Percentiles rank a stretch among this genome's conserved stretches.
Conservation (phyloP, 1,140 invertebrate genomes). For the Ceratina australensis region DNA sequence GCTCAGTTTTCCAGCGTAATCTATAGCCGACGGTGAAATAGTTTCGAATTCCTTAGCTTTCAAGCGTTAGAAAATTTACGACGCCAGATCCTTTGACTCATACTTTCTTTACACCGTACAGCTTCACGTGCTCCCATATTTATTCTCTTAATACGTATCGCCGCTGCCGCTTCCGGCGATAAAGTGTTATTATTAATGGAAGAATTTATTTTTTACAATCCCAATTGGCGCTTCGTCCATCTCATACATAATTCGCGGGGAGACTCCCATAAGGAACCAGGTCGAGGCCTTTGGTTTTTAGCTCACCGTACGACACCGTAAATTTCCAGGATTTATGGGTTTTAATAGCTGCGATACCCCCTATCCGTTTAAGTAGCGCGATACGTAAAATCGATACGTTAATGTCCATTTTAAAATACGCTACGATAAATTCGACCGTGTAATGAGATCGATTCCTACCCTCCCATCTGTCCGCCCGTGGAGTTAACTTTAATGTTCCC, state of each 20-base stretch:
- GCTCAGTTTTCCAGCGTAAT: constrained; percentile 66
- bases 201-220: no score
- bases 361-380: constrained; percentile 20
- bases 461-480: not conserved
- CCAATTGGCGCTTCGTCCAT: not conserved
- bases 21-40: constrained; percentile 72
- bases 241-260: constrained; percentile 19
- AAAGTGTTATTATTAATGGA: no score
- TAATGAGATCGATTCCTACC: not conserved
- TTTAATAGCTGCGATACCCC: constrained; percentile 24
- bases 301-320: constrained; percentile 3
- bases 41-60: constrained; percentile 70
- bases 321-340: constrained; percentile 25
- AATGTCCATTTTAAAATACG: constrained; percentile 14
- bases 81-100: constrained; percentile 60
- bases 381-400: constrained; percentile 27
- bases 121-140: constrained; percentile 4
- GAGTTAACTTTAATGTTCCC: not conserved
- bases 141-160: no score
- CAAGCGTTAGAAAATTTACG: constrained; percentile 63
- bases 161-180: no score
- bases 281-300: not conserved
- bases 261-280: not conserved
- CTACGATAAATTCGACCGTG: constrained; percentile 6
- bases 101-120: constrained; percentile 36